These are phyloP conservation scores for Halichoerus grypus DNA, from an alignment of 2,113 vertebrate species.

Conservation along the genomic window DNA sequence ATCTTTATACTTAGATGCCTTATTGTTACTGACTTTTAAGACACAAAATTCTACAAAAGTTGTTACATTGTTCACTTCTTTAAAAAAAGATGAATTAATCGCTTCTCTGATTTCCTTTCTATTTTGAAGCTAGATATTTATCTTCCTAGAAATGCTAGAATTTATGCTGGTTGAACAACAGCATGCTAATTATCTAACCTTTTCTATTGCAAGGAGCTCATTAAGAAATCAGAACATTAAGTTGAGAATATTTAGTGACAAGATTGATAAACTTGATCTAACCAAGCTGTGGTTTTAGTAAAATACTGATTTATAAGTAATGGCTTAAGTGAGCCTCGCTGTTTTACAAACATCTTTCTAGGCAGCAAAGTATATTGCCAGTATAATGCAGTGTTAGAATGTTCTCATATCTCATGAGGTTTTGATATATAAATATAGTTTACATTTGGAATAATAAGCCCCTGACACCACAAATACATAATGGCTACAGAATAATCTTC, in stretches of 20 bases:
- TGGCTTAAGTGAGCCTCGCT: neutral
- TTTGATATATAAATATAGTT: slow-evolving; percentile 67
- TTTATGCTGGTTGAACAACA: neutral
- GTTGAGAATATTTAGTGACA: slow-evolving; percentile 66
- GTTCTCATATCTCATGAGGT: slow-evolving; percentile 51
- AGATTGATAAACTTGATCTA: slow-evolving; percentile 69
- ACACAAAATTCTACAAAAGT: neutral
- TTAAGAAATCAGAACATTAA: slow-evolving; percentile 55
- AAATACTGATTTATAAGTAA: slow-evolving; percentile 62
- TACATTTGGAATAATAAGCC: slow-evolving; percentile 60
- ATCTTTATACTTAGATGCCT: neutral
- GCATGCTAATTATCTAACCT: slow-evolving; percentile 37
- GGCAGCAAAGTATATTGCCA: slow-evolving; percentile 2
- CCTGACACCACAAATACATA: slow-evolving; percentile 35
- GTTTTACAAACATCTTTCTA: slow-evolving; percentile 51
- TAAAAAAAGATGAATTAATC: neutral
- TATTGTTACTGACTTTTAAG: slow-evolving; percentile 48
- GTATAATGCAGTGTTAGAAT: neutral
- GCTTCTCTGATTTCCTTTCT: slow-evolving; percentile 30
- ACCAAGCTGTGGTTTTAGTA: slow-evolving; percentile 1
- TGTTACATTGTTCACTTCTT: neutral
- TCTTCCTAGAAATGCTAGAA: slow-evolving; percentile 15
- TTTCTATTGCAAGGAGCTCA: neutral
- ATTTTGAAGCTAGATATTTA: neutral
- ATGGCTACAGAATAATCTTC: slow-evolving; percentile 59